Percentiles rank a stretch among this genome's conserved stretches.
Evolutionary conservation across 2,113 vertebrate genomes (phyloP).

Genomic region (Coptodon rendalli): DNA sequence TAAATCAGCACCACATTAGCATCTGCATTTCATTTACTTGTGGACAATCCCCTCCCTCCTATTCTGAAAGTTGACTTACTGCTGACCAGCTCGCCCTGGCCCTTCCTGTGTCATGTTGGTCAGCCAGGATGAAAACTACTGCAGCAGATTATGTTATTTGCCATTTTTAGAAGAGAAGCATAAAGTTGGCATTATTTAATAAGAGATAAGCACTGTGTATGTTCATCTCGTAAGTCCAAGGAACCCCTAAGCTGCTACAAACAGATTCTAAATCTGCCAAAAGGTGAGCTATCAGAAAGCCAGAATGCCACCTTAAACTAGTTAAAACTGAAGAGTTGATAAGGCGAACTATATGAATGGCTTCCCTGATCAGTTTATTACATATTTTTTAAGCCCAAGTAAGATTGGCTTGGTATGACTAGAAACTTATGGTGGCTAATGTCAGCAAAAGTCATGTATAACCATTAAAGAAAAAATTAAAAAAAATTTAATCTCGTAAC

Average conservation of each 20-base stretch:
- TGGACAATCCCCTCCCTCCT: background rate
- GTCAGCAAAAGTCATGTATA: background rate
- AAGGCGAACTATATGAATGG: background rate
- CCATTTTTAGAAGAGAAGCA: background rate
- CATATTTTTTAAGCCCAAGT: background rate
- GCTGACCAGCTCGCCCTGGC: background rate
- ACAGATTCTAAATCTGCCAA: background rate
- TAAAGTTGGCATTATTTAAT: background rate
- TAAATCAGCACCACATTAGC: background rate
- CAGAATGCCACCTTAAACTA: background rate
- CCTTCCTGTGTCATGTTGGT: background rate
- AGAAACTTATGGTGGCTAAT: background rate
- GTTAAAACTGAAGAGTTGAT: background rate
- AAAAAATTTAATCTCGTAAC: background rate
- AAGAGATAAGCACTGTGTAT: background rate
- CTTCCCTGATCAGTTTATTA: background rate
- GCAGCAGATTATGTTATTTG: background rate
- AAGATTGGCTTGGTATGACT: background rate
- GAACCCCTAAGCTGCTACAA: background rate
- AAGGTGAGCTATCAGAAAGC: background rate
- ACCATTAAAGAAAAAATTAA: fast-evolving
- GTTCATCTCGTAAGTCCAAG: background rate
- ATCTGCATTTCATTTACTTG: background rate
- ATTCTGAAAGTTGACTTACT: background rate
- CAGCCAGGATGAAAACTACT: background rate